Percentiles rank a stretch among this genome's conserved stretches.
These are phyloP conservation scores for Pygocentrus nattereri DNA, from an alignment of 2,797 vertebrate species.

Conservation along the genomic window DNA sequence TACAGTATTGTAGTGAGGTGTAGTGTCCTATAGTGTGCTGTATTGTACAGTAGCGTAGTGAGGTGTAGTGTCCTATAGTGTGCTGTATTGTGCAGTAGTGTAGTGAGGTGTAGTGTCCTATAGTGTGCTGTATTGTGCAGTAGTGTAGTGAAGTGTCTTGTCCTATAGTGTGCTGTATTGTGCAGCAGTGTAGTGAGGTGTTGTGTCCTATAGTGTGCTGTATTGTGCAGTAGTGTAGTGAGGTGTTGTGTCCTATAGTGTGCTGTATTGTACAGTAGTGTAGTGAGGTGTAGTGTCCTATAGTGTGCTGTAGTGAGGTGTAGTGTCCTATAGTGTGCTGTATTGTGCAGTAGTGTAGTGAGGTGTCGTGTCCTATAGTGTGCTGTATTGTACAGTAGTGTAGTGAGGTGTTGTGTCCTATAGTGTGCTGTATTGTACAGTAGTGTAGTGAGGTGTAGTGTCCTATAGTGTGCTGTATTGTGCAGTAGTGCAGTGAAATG, in stretches of 20 bases:
- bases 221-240: not conserved
- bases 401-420: not conserved
- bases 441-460: not conserved
- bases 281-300: not conserved
- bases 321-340: too few species aligned
- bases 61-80: too few species aligned
- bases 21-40: not conserved
- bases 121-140: not conserved
- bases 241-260: not conserved
- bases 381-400: not conserved
- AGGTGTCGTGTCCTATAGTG: not conserved
- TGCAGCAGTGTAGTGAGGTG: not conserved
- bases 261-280: not conserved
- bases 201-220: too few species aligned
- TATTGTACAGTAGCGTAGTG: too few species aligned
- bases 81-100: too few species aligned
- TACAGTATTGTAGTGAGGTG: not conserved
- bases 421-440: not conserved
- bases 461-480: not conserved
- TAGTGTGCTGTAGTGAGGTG: not conserved
- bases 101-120: not conserved
- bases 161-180: not conserved
- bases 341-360: not conserved
- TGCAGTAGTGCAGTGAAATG: not conserved
- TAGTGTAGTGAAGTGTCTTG: too few species aligned